Evolutionary conservation across 2,797 vertebrate genomes (phyloP).

Genomic region (Pseudochirops cupreus): DNA sequence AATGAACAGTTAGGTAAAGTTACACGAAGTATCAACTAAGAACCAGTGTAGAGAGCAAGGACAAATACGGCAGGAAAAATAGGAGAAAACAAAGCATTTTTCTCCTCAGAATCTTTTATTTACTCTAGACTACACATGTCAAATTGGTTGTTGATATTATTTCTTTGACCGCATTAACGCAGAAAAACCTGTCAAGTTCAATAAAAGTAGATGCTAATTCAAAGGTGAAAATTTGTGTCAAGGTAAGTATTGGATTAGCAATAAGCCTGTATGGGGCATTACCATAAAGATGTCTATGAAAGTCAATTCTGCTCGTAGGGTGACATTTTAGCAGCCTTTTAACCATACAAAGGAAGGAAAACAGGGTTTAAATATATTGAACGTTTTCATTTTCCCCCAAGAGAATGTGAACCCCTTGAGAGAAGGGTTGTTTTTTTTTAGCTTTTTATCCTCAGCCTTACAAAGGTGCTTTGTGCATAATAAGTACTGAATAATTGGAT

Average conservation of each 20-base stretch:
- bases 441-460: background rate
- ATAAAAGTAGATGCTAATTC: constrained; percentile 80
- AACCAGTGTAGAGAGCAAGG: background rate
- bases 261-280: constrained; percentile 21
- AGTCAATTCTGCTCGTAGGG: background rate
- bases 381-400: background rate
- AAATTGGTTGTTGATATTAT: constrained; percentile 75
- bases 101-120: constrained; percentile 82
- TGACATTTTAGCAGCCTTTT: background rate
- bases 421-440: background rate
- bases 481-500: background rate
- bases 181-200: constrained; percentile 81
- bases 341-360: background rate
- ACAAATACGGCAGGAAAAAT: background rate
- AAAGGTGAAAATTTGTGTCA: constrained; percentile 66
- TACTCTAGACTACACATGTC: constrained; percentile 81
- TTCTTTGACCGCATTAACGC: constrained; percentile 71
- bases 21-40: background rate
- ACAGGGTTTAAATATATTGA: background rate
- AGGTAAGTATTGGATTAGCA: constrained; percentile 32
- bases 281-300: background rate
- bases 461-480: background rate
- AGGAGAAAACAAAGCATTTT: constrained; percentile 62
- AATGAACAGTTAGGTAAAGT: background rate
- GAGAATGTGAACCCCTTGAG: background rate